A percentile compares a stretch with the other conserved stretches of the same genome.
Conservation (phyloP, 2,113 vertebrate genomes). For the Corythornis vintsioides region DNA sequence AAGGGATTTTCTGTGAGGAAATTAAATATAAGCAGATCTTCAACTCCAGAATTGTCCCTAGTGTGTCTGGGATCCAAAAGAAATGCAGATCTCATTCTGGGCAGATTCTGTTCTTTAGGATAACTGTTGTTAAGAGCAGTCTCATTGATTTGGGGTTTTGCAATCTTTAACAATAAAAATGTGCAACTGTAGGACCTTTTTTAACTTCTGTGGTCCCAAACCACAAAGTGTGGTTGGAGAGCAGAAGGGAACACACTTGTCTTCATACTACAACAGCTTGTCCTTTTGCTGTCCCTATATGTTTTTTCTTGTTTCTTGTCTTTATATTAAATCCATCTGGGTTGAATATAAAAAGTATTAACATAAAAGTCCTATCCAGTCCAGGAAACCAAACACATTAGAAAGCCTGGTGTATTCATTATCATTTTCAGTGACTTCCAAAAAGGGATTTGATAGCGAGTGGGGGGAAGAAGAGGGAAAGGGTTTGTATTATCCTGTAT, state of each 20-base stretch:
- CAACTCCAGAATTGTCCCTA: not conserved
- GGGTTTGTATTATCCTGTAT: not conserved
- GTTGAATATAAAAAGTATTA: not conserved
- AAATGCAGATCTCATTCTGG: not conserved
- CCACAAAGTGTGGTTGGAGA: not conserved
- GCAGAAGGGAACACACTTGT: not conserved
- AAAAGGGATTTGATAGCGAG: not conserved
- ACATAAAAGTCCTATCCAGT: not conserved
- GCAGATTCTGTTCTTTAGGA: not conserved
- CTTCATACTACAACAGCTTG: not conserved
- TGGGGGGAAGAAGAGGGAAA: not conserved
- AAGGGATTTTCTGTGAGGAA: not conserved
- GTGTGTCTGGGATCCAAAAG: not conserved
- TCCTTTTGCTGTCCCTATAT: not conserved
- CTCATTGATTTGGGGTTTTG: not conserved
- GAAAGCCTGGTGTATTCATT: constrained; percentile 35
- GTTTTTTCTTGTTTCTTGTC: not conserved
- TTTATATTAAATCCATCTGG: not conserved
- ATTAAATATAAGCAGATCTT: not conserved
- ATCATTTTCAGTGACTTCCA: not conserved
- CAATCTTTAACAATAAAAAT: not conserved
- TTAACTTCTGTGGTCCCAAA: not conserved
- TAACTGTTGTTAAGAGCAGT: not conserved
- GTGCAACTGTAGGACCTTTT: not conserved
- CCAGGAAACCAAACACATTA: not conserved